Evolutionary conservation across 2,888 invertebrate species (phyloP).

Genomic region (Choristoneura rosaceana): DNA sequence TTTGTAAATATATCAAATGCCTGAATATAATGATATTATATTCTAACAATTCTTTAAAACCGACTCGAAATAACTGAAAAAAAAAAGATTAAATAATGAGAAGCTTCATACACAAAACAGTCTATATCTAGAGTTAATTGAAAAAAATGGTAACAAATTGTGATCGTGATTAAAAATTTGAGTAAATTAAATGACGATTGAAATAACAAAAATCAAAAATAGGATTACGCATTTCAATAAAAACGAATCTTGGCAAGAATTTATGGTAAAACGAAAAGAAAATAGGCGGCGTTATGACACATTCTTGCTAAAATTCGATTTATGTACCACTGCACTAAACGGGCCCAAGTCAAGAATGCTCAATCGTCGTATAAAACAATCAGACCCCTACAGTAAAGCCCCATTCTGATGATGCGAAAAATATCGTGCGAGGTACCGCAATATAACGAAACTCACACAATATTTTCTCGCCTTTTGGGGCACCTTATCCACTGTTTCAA

Average conservation of each 20-base stretch:
- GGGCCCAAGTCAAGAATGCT: conserved; percentile 2
- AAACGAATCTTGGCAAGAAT: conserved; percentile 29
- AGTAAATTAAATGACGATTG: conserved; percentile 26
- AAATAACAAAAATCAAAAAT: conserved; percentile 15
- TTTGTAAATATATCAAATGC: conserved; percentile 24
- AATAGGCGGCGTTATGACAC: conserved; percentile 21
- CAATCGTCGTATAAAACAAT: neutral
- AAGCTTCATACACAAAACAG: conserved; percentile 15
- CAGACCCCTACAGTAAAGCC: too few species aligned
- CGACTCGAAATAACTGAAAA: neutral
- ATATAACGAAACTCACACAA: too few species aligned
- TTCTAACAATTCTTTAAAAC: neutral
- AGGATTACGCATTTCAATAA: conserved; percentile 5
- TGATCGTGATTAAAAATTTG: conserved; percentile 46
- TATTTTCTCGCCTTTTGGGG: too few species aligned
- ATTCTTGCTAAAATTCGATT: conserved; percentile 29
- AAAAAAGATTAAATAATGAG: conserved; percentile 3
- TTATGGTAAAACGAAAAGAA: neutral
- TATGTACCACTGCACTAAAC: neutral
- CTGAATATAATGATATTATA: conserved; percentile 8
- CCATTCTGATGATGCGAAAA: too few species aligned
- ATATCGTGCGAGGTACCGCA: too few species aligned
- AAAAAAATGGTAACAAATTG: conserved; percentile 51
- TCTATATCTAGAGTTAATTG: conserved; percentile 26
- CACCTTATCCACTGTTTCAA: too few species aligned